Evolutionary conservation across 1,140 invertebrate species (phyloP), one percentile per base, ranked within the genome.

Genomic region (Leptopilina clavipes): DNA sequence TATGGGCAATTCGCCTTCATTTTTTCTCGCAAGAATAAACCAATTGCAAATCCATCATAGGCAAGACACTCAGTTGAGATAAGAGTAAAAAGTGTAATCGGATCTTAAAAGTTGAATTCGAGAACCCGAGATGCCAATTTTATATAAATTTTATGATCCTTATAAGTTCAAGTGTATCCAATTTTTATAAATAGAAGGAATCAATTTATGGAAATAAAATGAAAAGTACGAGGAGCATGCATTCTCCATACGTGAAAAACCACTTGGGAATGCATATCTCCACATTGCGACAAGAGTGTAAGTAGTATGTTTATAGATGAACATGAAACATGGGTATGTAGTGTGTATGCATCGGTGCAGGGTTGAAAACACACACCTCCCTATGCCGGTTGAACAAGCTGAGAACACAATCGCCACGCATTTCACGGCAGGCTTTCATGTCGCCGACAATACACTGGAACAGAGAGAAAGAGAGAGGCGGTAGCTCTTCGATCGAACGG

Each of bases 351-450:
- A 77, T 74, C 25, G 71, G 48, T 73, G 59, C 25, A 71, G 74
- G 37, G 45, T 70, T 73, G 18, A 65, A 48, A 74, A 73, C 76
- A 72, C n/a, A 37, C 73, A 54, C 40, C 72, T 72, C 73, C 71
- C 40, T 74, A 17, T 65, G 40, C 43, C 72, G 31, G 25, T 56
- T 70, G 71, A 71, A 48, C 54, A 74, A 71, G 76, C 73, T 44
- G 72, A 71, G 78, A 78, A 80, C 77, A 83, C 84, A 84, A 83
- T 84, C 81, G 80, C 76, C 75, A 81, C 81, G 80, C 79, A 82
- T 82, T 83, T 83, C 81, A 83, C 80, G 81, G 76, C 75, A 48
- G 73, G 74, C 85, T 85, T 84, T 86, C 81, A 85, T 84, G 83
- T 85, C 76, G 83, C 84, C 85, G 84, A 85, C 84, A 72, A 74